phyloP scores from a whole-genome alignment of 2,113 vertebrate genomes.

The Eubucco bourcierii region DNA sequence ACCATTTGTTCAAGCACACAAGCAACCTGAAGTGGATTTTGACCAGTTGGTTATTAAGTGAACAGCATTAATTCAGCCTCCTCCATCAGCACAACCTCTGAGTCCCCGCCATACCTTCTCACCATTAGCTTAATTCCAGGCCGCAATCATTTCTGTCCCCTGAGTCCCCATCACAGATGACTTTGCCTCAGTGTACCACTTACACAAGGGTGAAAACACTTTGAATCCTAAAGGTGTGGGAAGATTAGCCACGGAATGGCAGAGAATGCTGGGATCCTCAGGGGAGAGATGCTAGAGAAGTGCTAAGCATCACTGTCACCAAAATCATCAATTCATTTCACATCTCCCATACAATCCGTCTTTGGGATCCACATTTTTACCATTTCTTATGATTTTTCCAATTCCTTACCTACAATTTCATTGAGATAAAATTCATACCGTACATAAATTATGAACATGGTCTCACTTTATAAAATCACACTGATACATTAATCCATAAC shows the following conservation, averaged over 20 bases:
- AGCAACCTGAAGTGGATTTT: not conserved
- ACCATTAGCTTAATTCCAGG: no score
- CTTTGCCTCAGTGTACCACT: not conserved
- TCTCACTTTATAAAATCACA: constrained; percentile 11
- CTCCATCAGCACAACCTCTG: not conserved
- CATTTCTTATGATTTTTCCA: not conserved
- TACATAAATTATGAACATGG: constrained; percentile 4
- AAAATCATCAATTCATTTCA: not conserved
- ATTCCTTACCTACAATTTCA: constrained; percentile 14
- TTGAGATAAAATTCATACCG: not conserved
- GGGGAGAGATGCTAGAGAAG: not conserved
- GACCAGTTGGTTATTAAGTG: no score
- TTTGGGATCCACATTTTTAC: not conserved
- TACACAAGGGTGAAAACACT: accelerated
- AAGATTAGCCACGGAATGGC: not conserved
- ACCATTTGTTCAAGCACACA: not conserved
- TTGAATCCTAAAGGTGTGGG: not conserved
- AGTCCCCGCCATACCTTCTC: not conserved
- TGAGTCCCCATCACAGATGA: not conserved
- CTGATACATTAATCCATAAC: not conserved
- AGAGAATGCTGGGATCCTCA: not conserved
- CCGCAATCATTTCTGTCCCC: accelerated
- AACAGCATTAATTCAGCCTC: not conserved
- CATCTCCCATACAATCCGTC: accelerated
- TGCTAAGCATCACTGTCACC: not conserved